These are phyloP conservation scores for Acridotheres tristis DNA, from an alignment of 2,797 vertebrate species.

Conservation along the genomic window DNA sequence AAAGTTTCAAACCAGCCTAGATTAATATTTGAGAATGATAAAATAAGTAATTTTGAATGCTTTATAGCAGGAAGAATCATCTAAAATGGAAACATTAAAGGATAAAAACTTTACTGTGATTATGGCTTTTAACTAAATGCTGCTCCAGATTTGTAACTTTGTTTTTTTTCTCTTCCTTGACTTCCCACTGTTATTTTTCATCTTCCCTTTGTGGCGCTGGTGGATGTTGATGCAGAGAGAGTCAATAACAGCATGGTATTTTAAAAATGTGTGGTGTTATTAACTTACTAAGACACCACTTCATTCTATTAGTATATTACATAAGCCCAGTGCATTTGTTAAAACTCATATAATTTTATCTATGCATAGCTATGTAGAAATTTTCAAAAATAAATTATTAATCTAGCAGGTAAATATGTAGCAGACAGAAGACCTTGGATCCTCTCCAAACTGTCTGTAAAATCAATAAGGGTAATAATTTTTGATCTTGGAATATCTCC, in stretches of 20 bases:
- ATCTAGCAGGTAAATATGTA: background rate
- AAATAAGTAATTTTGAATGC: background rate
- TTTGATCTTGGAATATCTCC: background rate
- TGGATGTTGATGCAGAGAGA: background rate
- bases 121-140: slow-evolving; percentile 1
- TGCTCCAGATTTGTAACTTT: background rate
- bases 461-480: background rate
- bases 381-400: background rate
- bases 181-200: background rate
- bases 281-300: background rate
- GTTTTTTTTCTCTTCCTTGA: background rate
- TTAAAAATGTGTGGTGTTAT: background rate
- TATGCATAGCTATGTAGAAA: background rate
- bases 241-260: background rate
- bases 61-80: background rate
- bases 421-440: background rate
- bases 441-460: background rate
- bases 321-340: background rate
- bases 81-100: background rate
- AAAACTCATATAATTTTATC: background rate
- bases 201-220: background rate
- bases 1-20: background rate
- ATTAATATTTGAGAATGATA: background rate
- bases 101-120: background rate
- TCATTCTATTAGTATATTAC: slow-evolving; percentile 1